These are phyloP conservation scores for Stictonetta naevosa DNA, from an alignment of 2,113 vertebrate genomes.

Conservation along the genomic window DNA sequence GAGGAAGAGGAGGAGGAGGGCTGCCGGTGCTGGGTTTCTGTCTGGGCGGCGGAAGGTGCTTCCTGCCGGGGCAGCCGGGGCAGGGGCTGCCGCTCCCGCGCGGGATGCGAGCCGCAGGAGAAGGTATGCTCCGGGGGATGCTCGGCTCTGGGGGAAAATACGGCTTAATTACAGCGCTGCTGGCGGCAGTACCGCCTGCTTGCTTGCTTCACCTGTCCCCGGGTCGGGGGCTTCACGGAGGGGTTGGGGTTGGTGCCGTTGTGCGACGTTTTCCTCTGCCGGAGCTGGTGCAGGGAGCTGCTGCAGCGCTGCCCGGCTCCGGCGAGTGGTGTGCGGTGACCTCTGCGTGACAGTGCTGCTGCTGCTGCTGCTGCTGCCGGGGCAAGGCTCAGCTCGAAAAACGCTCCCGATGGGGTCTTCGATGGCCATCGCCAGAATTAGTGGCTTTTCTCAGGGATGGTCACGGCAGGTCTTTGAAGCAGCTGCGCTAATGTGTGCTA, in stretches of 20 bases:
- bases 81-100: no score
- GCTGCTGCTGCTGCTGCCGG: accelerated
- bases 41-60: no score
- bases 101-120: background rate
- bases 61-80: no score
- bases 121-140: background rate
- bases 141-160: background rate
- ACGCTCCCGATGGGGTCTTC: accelerated
- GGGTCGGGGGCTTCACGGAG: no score
- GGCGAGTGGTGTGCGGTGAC: accelerated
- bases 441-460: accelerated
- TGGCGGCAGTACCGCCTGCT: background rate
- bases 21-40: no score
- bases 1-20: no score
- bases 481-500: accelerated
- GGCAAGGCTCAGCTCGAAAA: background rate
- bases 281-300: background rate
- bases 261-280: accelerated
- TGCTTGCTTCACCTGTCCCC: no score
- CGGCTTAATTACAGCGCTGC: accelerated
- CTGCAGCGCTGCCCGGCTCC: background rate
- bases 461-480: accelerated
- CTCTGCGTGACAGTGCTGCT: background rate
- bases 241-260: accelerated
- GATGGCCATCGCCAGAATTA: accelerated